Percentiles rank a stretch among this genome's conserved stretches.
Conservation (phyloP, 2,113 vertebrate species). For the Thamnophis sirtalis region DNA sequence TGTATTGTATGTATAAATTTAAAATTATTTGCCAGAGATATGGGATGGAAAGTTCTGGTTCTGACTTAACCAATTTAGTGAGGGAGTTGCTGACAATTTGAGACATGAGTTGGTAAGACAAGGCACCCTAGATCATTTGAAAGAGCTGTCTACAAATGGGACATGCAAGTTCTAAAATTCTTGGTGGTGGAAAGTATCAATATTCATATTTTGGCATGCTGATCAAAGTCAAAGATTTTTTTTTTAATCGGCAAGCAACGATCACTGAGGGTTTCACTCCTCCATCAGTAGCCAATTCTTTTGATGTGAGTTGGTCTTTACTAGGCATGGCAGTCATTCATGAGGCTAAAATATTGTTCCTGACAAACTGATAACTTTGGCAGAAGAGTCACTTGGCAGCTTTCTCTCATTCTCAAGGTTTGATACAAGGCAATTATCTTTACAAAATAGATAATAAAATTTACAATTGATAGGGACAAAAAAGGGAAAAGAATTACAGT, state of each 20-base stretch:
- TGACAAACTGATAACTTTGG: constrained; percentile 52
- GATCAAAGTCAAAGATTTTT: constrained; percentile 48
- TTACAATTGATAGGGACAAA: neutral
- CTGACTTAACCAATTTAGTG: neutral
- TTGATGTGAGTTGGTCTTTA: constrained; percentile 44
- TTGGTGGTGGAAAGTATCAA: constrained; percentile 56
- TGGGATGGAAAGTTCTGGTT: neutral
- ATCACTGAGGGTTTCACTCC: constrained; percentile 1
- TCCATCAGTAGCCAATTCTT: constrained; percentile 56
- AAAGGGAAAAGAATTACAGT: neutral
- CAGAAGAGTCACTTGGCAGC: constrained; percentile 51
- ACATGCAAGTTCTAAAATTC: constrained; percentile 23
- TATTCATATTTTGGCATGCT: constrained; percentile 55
- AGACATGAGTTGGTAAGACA: neutral
- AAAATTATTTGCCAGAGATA: neutral
- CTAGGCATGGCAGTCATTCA: constrained; percentile 47
- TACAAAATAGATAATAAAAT: constrained; percentile 44
- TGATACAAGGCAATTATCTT: constrained; percentile 45
- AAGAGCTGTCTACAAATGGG: constrained; percentile 10
- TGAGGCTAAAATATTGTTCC: constrained; percentile 58
- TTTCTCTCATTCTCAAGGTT: constrained; percentile 21
- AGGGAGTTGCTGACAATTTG: neutral
- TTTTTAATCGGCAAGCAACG: constrained; percentile 22
- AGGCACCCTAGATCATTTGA: neutral
- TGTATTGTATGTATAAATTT: neutral